Evolutionary conservation across 2,113 vertebrate genomes (phyloP).

Genomic region (Neotoma lepida): DNA sequence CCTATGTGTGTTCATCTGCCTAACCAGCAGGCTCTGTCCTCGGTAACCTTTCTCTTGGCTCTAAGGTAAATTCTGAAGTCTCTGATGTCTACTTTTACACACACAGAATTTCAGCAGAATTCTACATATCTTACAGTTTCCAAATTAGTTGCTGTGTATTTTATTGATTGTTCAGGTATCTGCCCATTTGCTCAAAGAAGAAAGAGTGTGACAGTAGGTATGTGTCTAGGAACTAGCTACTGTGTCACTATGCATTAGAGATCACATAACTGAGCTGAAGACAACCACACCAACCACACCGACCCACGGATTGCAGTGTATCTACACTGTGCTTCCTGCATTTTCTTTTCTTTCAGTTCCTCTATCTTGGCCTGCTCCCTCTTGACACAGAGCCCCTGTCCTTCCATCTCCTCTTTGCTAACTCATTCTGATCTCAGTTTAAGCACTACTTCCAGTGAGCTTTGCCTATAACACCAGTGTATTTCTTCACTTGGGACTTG

Average conservation of each 20-base stretch:
- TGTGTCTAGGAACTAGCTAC: neutral
- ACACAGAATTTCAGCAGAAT: slow-evolving; percentile 54
- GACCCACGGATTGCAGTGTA: neutral
- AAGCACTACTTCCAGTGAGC: neutral
- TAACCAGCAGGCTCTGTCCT: neutral
- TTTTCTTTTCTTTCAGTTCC: neutral
- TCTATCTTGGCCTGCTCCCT: neutral
- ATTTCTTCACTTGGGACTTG: neutral
- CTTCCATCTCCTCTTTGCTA: neutral
- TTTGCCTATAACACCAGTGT: neutral
- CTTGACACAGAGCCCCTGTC: neutral
- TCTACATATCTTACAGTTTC: neutral
- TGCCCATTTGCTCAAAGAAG: neutral
- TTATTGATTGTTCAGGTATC: neutral
- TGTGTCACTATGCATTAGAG: neutral
- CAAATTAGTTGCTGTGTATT: slow-evolving; percentile 25
- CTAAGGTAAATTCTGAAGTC: neutral
- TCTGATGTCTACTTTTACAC: neutral
- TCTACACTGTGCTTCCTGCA: neutral
- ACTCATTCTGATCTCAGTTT: neutral
- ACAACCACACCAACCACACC: too few relatives aligned
- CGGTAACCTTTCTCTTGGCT: neutral
- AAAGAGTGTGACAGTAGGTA: neutral
- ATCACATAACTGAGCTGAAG: neutral
- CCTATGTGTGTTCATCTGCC: neutral